Conservation (phyloP, 2,797 vertebrate species). For the Gymnopithys bicolor region DNA sequence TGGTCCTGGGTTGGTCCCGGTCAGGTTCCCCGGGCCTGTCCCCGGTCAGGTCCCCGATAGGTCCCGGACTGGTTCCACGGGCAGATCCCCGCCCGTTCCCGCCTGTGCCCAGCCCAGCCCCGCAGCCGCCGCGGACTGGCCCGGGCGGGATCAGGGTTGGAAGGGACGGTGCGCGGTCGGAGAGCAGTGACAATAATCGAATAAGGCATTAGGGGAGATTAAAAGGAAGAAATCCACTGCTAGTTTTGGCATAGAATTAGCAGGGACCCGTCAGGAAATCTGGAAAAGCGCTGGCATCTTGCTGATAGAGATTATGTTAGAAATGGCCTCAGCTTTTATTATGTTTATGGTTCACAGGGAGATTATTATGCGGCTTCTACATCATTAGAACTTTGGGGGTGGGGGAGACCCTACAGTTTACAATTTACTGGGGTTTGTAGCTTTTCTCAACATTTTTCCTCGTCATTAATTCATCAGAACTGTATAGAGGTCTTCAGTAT, state of each 20-base stretch:
- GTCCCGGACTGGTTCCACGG: too few relatives aligned
- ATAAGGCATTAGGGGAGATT: slow-evolving; percentile 84
- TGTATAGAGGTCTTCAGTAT: neutral
- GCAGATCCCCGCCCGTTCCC: too few relatives aligned
- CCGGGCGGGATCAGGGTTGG: slow-evolving; percentile 81
- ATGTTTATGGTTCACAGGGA: slow-evolving; percentile 77
- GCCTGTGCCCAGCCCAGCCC: too few relatives aligned
- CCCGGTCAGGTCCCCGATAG: too few relatives aligned
- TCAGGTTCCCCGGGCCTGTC: too few relatives aligned
- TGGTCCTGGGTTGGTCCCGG: too few relatives aligned
- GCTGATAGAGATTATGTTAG: slow-evolving; percentile 81
- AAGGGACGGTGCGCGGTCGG: slow-evolving; percentile 81
- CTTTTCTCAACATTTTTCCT: neutral
- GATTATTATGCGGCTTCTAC: slow-evolving; percentile 70
- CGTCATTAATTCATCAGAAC: neutral
- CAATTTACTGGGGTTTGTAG: neutral
- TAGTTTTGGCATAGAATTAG: slow-evolving; percentile 85
- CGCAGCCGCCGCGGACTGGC: slow-evolving; percentile 76
- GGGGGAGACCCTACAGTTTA: neutral
- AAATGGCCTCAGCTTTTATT: slow-evolving; percentile 77
- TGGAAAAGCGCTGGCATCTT: slow-evolving; percentile 81
- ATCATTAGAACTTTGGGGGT: slow-evolving; percentile 35
- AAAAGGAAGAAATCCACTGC: slow-evolving; percentile 81
- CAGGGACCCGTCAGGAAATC: slow-evolving; percentile 81
- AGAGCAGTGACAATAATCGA: slow-evolving; percentile 85